Evolutionary conservation across 2,888 invertebrate genomes (phyloP), one percentile per base, ranked within the genome.

Genomic region (Parnassius smintheus): DNA sequence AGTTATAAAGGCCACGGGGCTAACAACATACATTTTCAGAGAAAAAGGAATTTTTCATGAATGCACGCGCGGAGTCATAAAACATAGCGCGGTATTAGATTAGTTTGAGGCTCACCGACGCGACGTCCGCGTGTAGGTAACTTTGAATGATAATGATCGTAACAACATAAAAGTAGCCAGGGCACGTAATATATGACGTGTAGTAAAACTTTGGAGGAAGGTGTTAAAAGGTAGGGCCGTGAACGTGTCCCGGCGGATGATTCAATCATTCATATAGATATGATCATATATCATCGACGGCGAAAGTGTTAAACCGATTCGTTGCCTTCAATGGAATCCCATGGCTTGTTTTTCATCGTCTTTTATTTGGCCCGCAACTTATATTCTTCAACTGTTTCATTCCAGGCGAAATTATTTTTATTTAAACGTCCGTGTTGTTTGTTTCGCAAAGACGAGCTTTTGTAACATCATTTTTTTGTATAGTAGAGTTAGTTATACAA

Each of bases 261-360:
- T 89, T 89, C 90, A 86, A 91, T 91, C 90, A 89, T 88, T 91
- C 90, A 90, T 86, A 79, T 75, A 83, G 85, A 86, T 85, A 88
- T 87, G 81, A 88, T 87, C 89, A 82, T 89, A 86, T 87, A 90
- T 90, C 91, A 90, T 88, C 82, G 76, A 81, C 78, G 80, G 86
- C 83, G 81, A 89, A 89, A 88, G 88, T 88, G 88, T 88, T 84
- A 88, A 74, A 76, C 73, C 74, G 73, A 68, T 68, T 71, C 72
- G 70, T 73, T 75, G 70, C 75, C 75, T 76, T 83, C 81, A 82
- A 86, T 85, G 77, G 78, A 77, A 78, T 82, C 77, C 76, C 81
- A 74, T 68, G 70, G 67, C 79, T 82, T 82, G 77, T 83, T 75
- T 77, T 62, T 68, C 67, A 77, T 73, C 73, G 75, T 75, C 74